Conservation (phyloP, 2,113 vertebrate genomes). For the Meriones unguiculatus region DNA sequence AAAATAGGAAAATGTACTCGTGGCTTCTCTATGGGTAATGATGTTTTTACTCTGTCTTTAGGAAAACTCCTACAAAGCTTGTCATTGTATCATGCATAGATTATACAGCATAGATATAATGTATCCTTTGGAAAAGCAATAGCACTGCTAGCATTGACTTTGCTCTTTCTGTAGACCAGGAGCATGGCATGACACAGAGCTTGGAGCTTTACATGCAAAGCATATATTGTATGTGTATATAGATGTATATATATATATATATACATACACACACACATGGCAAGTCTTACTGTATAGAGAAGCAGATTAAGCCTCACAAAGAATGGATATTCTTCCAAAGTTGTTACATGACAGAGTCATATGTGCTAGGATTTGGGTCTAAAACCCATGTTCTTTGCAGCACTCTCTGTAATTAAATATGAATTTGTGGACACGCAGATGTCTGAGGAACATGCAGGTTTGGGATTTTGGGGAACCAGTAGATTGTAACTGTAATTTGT, state of each 20-base stretch:
- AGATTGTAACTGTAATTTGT: not conserved
- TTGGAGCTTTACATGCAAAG: not conserved
- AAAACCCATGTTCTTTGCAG: not conserved
- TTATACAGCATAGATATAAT: not conserved
- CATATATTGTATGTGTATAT: not conserved
- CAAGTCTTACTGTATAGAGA: not conserved
- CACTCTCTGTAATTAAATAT: not conserved
- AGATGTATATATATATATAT: no score
- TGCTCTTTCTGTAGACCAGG: not conserved
- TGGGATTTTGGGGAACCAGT: not conserved
- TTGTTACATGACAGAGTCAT: not conserved
- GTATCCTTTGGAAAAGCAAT: not conserved
- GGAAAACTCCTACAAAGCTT: not conserved
- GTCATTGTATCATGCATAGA: not conserved
- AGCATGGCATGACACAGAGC: not conserved
- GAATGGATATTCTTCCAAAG: not conserved
- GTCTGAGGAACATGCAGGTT: not conserved
- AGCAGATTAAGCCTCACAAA: not conserved
- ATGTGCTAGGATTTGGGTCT: not conserved
- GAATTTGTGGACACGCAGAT: not conserved
- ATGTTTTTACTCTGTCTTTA: not conserved
- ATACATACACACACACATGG: no score
- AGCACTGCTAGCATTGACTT: no score
- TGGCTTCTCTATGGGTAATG: not conserved
- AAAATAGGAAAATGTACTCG: conserved; percentile 1